Evolutionary conservation across 2,113 vertebrate species (phyloP), one percentile per base, ranked within the genome.

Genomic region (Empidonax alnorum): DNA sequence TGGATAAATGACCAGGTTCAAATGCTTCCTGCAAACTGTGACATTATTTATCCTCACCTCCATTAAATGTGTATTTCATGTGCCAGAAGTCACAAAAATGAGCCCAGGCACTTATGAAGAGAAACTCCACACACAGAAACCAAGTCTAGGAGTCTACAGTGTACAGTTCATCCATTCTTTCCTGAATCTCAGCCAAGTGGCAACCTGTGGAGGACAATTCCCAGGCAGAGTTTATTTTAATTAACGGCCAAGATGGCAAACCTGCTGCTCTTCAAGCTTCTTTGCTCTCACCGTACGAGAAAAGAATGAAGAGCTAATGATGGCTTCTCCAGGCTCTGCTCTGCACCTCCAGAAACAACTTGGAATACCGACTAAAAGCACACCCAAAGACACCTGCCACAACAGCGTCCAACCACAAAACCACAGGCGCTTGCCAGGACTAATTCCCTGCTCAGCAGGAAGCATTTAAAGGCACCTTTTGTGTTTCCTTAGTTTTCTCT

Each of bases 371-470:
- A 76, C 58, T 63, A 27, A 71, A 59, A 92, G 72, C 90, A 92
- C 63, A 86, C 81, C 47, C 87, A 85, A 53, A 92, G 66, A 86
- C 74, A 96, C 68, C 71, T 90, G 79, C 73, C 92, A 92, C 63
- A 93, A 90, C 74, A 90, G 30, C 1, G 27, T 14, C 82, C 87
- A 94, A 93, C 80, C 76, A 92, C 90, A 92, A 90, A 95, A 42
- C 62, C 75, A 50, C 55, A 39, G 46, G 73, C 3, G 1, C 87
- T 90, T 94, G 90, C 83, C 88, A 94, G 59, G 88, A 90, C 90
- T 80, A 90, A 86, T 76, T 92, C 85, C 46, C 47, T 62, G 90
- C 92, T 79, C 63, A 49, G 67, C 62, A 94, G 75, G 87, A 95
- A 93, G 67, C 50, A 37, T 68, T 88, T 69, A 59, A 67, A 88